phyloP scores from a whole-genome alignment of 2,797 vertebrate genomes.

The Bucorvus abyssinicus region DNA sequence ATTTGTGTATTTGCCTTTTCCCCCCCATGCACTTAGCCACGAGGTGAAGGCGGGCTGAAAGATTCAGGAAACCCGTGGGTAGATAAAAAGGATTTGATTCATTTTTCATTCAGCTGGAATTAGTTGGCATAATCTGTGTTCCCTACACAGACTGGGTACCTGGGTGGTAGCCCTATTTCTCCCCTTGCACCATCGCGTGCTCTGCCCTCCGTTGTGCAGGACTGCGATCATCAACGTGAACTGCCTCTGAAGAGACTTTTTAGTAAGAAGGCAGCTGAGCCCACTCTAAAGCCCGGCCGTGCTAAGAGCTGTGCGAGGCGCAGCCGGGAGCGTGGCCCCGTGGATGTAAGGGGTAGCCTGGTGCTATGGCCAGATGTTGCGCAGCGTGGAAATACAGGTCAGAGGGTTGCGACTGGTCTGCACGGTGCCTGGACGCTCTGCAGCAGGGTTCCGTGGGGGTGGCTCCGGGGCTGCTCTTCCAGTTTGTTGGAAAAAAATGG shows the following conservation, averaged over 20 bases:
- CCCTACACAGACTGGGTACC: neutral
- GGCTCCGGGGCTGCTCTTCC: neutral
- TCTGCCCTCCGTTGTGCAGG: neutral
- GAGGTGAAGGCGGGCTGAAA: neutral
- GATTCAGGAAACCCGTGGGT: neutral
- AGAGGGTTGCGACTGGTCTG: neutral
- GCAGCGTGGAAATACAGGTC: neutral
- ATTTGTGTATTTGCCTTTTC: neutral
- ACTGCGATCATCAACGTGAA: neutral
- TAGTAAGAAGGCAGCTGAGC: neutral
- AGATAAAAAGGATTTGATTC: neutral
- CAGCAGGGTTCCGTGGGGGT: neutral
- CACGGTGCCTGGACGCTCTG: accelerated
- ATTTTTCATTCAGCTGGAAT: neutral
- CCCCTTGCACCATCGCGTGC: too few relatives aligned
- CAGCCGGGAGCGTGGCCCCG: too few relatives aligned
- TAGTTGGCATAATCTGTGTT: neutral
- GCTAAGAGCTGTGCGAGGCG: accelerated
- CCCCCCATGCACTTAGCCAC: neutral
- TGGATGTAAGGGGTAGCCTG: accelerated
- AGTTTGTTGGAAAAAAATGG: neutral
- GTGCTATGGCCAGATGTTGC: neutral
- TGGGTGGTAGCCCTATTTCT: neutral
- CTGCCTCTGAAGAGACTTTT: neutral
- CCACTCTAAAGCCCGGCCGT: neutral